Base-by-base conservation (phyloP, 2,888 invertebrate species). In the Celastrina argiolus region DNA sequence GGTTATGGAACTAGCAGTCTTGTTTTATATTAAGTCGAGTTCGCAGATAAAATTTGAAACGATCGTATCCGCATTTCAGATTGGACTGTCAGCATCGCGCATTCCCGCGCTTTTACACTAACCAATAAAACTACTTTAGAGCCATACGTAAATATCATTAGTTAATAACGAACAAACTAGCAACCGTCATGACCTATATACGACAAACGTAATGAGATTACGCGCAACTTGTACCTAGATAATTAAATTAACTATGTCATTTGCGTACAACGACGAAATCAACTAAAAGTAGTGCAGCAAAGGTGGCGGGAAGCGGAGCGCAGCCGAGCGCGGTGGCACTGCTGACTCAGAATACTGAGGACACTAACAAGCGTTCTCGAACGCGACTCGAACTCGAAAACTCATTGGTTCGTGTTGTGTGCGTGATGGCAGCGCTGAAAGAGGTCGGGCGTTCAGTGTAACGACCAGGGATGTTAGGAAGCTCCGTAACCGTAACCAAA, bases 301-400 rank as follows among this genome's bases (percentile, higher is more conserved):
- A 88, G 88, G 88, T 87, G 88, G 87, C 88, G 87, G 89, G 87
- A 89, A 89, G 83, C 82, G 81, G 80, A 74, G 85, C 79, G 88
- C 85, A 86, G 79, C 85, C 79, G 81, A 84, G 85, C 87, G 84
- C 77, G 79, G 76, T 81, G 78, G 76, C 81, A 74, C 70, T 75
- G 87, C 88, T 88, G 88, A 87, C 81, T 87, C 87, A 87, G 86
- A 82, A 78, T 75, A 74, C 74, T 74, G 74, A 63, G 66, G 65
- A 72, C 74, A 63, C 75, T 85, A 87, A 72, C 72, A 74, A 3
- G 45, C 70, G 42, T 76, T 78, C 83, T 82, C 82, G 81, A 72
- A 69, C 36, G 31, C 14, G 69, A 68, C 63, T 72, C 71, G 65
- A 70, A 67, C 56, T 65, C 63, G 51, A 51, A 22, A 51, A 1